phyloP scores from a whole-genome alignment of 2,797 vertebrate species.

The Danio jaintianensis region DNA sequence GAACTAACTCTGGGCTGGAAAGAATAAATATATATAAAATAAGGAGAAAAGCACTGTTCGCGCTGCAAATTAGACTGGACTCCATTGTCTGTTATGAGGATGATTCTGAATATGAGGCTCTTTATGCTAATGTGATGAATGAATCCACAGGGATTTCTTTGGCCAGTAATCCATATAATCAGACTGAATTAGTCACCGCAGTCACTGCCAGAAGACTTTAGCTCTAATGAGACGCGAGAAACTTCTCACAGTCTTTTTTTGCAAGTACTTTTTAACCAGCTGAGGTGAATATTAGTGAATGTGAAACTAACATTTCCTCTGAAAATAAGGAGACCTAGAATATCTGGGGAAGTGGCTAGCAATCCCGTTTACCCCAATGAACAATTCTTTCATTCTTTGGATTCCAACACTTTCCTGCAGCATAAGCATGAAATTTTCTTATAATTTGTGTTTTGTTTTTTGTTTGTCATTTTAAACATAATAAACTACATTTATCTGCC shows the following conservation, averaged over 20 bases:
- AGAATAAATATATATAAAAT: not conserved
- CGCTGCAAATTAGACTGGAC: not conserved
- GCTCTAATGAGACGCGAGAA: not conserved
- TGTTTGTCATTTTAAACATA: too few species aligned
- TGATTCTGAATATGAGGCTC: constrained; percentile 17
- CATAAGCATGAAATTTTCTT: not conserved
- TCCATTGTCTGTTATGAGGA: constrained; percentile 7
- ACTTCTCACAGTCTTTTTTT: not conserved
- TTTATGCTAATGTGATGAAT: constrained; percentile 7
- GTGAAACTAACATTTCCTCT: not conserved
- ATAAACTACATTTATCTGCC: not conserved
- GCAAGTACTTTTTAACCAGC: not conserved
- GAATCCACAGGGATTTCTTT: constrained; percentile 18
- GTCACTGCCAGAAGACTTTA: constrained; percentile 1
- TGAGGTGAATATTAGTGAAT: not conserved
- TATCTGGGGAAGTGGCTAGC: not conserved
- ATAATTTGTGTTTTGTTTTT: not conserved
- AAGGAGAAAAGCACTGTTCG: not conserved
- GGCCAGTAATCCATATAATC: constrained; percentile 26
- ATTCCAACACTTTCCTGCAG: not conserved
- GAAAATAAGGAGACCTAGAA: not conserved
- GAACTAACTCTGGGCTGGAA: not conserved
- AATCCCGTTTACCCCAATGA: not conserved
- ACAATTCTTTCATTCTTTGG: not conserved
- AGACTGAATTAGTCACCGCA: constrained; percentile 13